Evolutionary conservation across 2,797 vertebrate genomes (phyloP).

Genomic region (Amphiprion clarkii): DNA sequence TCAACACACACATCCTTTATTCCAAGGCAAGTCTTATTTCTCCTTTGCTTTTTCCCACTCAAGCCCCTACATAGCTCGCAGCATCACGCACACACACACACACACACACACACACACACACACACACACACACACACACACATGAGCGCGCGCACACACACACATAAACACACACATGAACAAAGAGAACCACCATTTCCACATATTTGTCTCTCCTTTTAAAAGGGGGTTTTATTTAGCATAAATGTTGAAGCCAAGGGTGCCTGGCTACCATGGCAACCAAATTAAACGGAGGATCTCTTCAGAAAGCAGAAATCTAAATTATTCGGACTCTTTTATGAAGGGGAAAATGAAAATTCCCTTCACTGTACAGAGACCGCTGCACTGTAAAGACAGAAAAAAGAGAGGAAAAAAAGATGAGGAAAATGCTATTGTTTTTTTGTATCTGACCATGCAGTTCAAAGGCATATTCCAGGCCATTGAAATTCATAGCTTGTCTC

Average conservation of each 20-base stretch:
- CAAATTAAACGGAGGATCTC: slow-evolving; percentile 90
- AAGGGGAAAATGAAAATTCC: slow-evolving; percentile 83
- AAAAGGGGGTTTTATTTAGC: slow-evolving; percentile 90
- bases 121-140: slow-evolving; percentile 18
- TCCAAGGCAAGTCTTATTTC: slow-evolving; percentile 70
- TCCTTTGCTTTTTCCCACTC: slow-evolving; percentile 69
- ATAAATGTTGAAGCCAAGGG: slow-evolving; percentile 90
- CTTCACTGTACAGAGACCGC: slow-evolving; percentile 70
- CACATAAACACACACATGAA: slow-evolving; percentile 67
- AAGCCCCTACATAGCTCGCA: slow-evolving; percentile 68
- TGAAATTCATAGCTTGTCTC: slow-evolving; percentile 74
- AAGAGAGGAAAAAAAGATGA: slow-evolving; percentile 32
- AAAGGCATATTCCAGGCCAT: slow-evolving; percentile 63
- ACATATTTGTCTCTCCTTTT: slow-evolving; percentile 89
- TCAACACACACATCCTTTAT: slow-evolving; percentile 71
- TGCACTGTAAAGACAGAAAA: slow-evolving; percentile 73
- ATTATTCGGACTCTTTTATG: slow-evolving; percentile 88
- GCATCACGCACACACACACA: slow-evolving; percentile 34
- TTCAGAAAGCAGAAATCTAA: slow-evolving; percentile 89
- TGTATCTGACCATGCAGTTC: slow-evolving; percentile 66
- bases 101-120: slow-evolving; percentile 24
- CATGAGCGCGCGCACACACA: background rate
- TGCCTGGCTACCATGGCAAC: slow-evolving; percentile 90
- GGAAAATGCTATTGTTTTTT: slow-evolving; percentile 70
- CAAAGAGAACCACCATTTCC: slow-evolving; percentile 82